Base-by-base conservation (phyloP, 35 echinoderm and acorn worm species). In the Patiria miniata region DNA sequence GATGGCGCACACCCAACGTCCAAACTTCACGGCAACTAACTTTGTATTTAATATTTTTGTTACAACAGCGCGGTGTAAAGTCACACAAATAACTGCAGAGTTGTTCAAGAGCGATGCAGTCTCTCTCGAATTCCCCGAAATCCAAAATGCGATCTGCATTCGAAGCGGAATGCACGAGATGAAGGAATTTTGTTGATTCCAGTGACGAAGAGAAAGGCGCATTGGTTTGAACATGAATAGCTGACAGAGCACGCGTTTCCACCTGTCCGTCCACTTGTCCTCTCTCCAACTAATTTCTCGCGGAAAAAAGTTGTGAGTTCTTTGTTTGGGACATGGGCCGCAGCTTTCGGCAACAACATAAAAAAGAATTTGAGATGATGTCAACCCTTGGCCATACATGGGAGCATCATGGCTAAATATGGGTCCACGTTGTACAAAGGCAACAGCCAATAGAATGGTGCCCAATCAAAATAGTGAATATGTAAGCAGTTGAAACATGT, bases 401-500 rank as follows among this genome's bases (percentile, higher is more conserved):
- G 82, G 34, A 37, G 57, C 54, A 51, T 84, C 38, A 37, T 37
- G 36, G 53, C 82, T 84, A 84, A 84, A 84, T 84, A 84, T 84
- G 82, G 82, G 42, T 29, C 52, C 33, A 58, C 51, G 78, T n/a
- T 59, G 57, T 84, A 84, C 82, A 84, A 84, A 84, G 22, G 51
- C 82, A 84, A 84, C 82, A 84, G 53, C 52, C 82, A 84, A 84
- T 59, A 58, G 53, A 58, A 37, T 52, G 51, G 57, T 51, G 57
- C n/a, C 82, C 82, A 84, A 84, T 84, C 51, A 61, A 53, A 58
- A 61, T 84, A 73, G 82, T 60, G 54, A 84, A 84, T 53, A 84
- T 83, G 57, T 59, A 84, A 84, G 82, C 82, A 84, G 57, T 59
- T 59, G 82, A 84, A 84, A 84, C 82, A 84, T 84, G 82, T 84